phyloP scores from a whole-genome alignment of 2,888 invertebrate species.

The Andrena hattorfiana region DNA sequence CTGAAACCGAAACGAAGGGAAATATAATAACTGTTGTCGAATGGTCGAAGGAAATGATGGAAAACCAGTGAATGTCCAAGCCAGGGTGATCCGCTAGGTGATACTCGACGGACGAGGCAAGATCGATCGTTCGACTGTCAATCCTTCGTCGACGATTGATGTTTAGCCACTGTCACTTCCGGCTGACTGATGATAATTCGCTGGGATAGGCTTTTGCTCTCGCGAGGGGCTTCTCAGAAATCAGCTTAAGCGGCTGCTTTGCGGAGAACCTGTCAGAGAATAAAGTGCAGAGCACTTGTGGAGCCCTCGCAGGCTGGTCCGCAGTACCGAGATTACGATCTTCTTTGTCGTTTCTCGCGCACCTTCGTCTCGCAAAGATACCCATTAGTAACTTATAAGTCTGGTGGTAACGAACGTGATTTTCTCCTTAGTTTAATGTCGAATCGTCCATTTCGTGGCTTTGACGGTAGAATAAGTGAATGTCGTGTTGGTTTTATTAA shows the following conservation, averaged over 20 bases:
- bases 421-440: neutral
- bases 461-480: neutral
- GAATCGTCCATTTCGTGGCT: neutral
- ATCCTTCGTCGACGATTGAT: constrained; percentile 33
- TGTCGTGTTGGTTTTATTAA: neutral
- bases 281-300: neutral
- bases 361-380: too few species aligned
- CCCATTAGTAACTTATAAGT: too few species aligned
- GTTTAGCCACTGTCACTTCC: constrained; percentile 22
- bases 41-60: neutral
- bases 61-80: neutral
- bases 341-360: neutral
- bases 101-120: neutral
- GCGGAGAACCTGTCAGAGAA: neutral
- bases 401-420: neutral
- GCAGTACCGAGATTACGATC: neutral
- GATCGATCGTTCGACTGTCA: constrained; percentile 30
- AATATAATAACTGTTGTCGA: neutral
- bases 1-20: neutral
- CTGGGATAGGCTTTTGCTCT: constrained; percentile 24
- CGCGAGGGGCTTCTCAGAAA: constrained; percentile 17
- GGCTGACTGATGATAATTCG: constrained; percentile 35
- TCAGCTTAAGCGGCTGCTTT: constrained; percentile 1
- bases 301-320: neutral
- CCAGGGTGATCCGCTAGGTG: neutral